Conservation (phyloP, 2,797 vertebrate species). For the Dryobates pubescens region DNA sequence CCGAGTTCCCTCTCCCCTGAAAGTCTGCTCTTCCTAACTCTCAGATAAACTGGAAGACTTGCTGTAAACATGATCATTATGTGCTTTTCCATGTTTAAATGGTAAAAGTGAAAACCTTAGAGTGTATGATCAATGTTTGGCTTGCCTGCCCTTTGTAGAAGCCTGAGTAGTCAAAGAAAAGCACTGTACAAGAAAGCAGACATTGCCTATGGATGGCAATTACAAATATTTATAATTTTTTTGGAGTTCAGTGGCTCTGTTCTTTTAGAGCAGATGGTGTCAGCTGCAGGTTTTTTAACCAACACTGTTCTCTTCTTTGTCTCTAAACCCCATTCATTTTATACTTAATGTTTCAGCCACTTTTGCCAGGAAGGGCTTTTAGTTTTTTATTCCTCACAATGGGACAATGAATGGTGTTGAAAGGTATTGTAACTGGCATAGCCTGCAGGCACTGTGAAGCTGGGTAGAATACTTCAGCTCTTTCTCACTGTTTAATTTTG, state of each 20-base stretch:
- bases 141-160: not conserved
- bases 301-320: not conserved
- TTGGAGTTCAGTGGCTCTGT: not conserved
- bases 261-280: constrained; percentile 1
- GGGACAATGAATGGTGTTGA: constrained; percentile 38
- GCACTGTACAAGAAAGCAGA: not conserved
- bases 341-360: not conserved
- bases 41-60: not conserved
- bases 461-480: not conserved
- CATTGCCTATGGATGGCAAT: not conserved
- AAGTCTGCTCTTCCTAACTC: not conserved
- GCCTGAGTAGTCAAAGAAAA: not conserved
- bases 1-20: not conserved
- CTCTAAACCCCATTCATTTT: not conserved
- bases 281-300: constrained; percentile 17
- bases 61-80: not conserved
- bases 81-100: not conserved
- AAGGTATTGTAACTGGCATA: constrained; percentile 34
- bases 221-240: not conserved
- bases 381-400: constrained; percentile 27
- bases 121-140: not conserved
- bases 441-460: constrained; percentile 13
- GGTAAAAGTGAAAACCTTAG: not conserved
- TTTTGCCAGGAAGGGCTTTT: constrained; percentile 7
- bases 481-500: constrained; percentile 43